Evolutionary conservation across 2,113 vertebrate genomes (phyloP), one percentile per base, ranked within the genome.

Genomic region (Psilopsiagon aymara): DNA sequence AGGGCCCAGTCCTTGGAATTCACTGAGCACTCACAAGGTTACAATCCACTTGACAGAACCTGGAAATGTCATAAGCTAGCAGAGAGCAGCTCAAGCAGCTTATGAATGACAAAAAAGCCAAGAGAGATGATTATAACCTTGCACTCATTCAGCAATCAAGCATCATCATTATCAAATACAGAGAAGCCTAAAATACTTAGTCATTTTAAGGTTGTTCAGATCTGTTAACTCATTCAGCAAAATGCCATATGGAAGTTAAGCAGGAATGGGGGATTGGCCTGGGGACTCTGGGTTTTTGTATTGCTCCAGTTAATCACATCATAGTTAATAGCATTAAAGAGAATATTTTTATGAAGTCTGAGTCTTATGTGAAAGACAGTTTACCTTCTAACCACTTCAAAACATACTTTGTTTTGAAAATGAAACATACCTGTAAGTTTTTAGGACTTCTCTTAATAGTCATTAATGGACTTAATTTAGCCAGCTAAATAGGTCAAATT

Each of bases 21-120:
- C 64, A 55, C 29, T 60, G 46, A 83, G 35, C 19, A 77, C 39
- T 70, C 44, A 93, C 67, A 96, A 95, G 68, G 93, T 92, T 94
- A 90, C 60, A 83, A 81, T 59, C 62, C 90, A 92, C 80, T 94
- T 88, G 85, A 95, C 87, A 93, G 43, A 82, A 83, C 49, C 76
- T 78, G 71, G 55, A 96, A 92, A 90, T 90, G 88, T 88, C 93
- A 86, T 88, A 90, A 92, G 43, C 55, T 84, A 90, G 49, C 31
- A 90, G 64, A 94, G 71, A 88, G 79, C 79, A 94, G 51, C 60
- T 94, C 85, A 78, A 80, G 88, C 85, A 93, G 55, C 78, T 96
- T 95, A 92, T 81, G 94, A 92, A 92, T 75, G 88, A 86, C 88
- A 95, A 94, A 95, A 95, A 92, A 94, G 71, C 46, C 68, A 81